Base-by-base conservation (phyloP, 2,888 invertebrate genomes). In the Nomada fucata region DNA sequence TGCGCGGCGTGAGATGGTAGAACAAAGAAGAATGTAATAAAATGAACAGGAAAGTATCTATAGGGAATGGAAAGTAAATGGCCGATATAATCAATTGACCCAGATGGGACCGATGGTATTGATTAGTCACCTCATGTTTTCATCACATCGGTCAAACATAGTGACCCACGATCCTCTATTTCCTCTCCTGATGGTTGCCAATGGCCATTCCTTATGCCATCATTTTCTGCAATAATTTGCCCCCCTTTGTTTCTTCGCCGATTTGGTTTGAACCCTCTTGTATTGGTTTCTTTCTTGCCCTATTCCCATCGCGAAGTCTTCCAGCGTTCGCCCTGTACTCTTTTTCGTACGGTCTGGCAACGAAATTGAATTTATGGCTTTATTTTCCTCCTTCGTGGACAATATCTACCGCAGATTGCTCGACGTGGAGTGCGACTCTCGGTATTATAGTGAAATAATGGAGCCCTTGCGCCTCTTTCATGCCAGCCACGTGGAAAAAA, bases 281-380 rank as follows among this genome's bases (percentile, higher is more conserved):
- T 55, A 44, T 55, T 26, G 47, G 20, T 69, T 76, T 52, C 44
- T 36, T 55, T 23, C 29, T 60, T 20, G 52, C 13, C 20, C 20
- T 73, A 64, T 68, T 57, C 63, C 47, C 60, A 47, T 42, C 59
- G 75, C 26, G 67, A 23, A 44, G 47, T 29, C n/a, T 63, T 29
- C 75, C n/a, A 63, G 18, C 57, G 36, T 65, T 59, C 64, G 59
- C 59, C 44, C 47, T n/a, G 0, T 9, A 63, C 71, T 20, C 59
- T 76, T 65, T 77, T 76, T 57, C 72, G 63, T 59, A 36, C 44
- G 72, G 47, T 20, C 57, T 60, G 57, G 50, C 79, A 65, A 72
- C 76, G 72, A 82, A 85, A 88, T 88, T 88, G 87, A 82, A 88
- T 88, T 88, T 88, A 88, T 86, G 85, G 85, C 86, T 88, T 84